Evolutionary conservation across 1,140 invertebrate genomes (phyloP), one percentile per base, ranked within the genome.

Genomic region (Bombus balteatus): DNA sequence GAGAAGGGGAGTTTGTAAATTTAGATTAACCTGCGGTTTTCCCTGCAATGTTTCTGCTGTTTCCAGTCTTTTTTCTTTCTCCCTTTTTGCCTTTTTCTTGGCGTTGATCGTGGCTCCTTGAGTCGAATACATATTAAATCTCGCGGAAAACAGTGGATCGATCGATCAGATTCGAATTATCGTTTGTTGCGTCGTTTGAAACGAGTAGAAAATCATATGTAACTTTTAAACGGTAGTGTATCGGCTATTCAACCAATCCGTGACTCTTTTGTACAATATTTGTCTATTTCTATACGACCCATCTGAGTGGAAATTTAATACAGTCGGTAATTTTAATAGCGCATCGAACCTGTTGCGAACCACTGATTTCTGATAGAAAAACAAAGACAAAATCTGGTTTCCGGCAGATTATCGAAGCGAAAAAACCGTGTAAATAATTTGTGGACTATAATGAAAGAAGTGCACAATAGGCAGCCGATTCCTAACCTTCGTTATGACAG

Each of bases 401-500:
- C 53, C 83, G 32, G 15, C n/a, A 28, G 53, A 47, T 72, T 70
- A 77, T 22, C 25, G 66, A 15, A 9, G 47, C 3, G 37, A 25
- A 68, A 71, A 62, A 72, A 79, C 18, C 53, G 76, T 79, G 66
- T 79, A 72, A 84, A 84, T 84, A 84, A 84, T 84, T 79, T 10
- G 47, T 84, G 22, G 39, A 47, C 75, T 59, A 39, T 78, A 83
- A 34, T 70, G 47, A 83, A 83, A 78, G 74, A 78, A 78, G 47
- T 22, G 65, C n/a, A 80, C 41, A 62, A 80, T 57, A 28, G 70
- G n/a, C 15, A 25, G 39, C 28, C 74, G 3, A 59, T 37, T 53
- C 25, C 39, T 62, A 75, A 82, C 70, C 71, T 85, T 62, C 47
- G 74, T 86, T 86, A 86, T 86, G 85, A 86, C 78, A 80, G 82